Conservation (phyloP, 2,888 invertebrate genomes). For the Athalia circularis region DNA sequence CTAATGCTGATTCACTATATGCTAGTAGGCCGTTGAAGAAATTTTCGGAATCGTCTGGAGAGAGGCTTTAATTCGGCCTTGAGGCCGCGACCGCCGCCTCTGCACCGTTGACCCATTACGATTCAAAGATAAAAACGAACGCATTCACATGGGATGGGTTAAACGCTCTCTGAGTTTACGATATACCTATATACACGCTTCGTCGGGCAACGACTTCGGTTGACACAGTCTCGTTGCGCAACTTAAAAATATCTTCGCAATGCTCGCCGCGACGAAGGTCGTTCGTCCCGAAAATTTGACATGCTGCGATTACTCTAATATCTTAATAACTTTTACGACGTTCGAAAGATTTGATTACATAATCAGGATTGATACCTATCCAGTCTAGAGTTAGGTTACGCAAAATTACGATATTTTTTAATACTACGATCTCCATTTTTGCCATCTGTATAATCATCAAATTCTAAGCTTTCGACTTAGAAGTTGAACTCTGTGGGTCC, state of each 20-base stretch:
- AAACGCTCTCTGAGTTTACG: neutral
- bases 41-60: conserved; percentile 17
- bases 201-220: conserved; percentile 34
- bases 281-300: neutral
- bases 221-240: conserved; percentile 25
- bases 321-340: no score
- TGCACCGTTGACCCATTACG: conserved; percentile 8
- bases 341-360: no score
- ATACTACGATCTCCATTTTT: no score
- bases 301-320: no score
- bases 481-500: no score
- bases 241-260: conserved; percentile 13
- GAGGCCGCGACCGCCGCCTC: neutral
- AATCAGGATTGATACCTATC: no score
- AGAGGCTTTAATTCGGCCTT: conserved; percentile 15
- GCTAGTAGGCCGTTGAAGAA: neutral
- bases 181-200: conserved; percentile 8
- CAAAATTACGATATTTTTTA: no score
- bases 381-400: no score
- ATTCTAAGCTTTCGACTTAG: no score
- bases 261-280: neutral
- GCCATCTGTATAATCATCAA: no score
- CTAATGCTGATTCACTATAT: conserved; percentile 16
- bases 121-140: conserved; percentile 11
- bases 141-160: neutral